These are phyloP conservation scores for Stichopus horrens DNA, from an alignment of 53 echinoderm and acorn worm genomes.

Conservation along the genomic window DNA sequence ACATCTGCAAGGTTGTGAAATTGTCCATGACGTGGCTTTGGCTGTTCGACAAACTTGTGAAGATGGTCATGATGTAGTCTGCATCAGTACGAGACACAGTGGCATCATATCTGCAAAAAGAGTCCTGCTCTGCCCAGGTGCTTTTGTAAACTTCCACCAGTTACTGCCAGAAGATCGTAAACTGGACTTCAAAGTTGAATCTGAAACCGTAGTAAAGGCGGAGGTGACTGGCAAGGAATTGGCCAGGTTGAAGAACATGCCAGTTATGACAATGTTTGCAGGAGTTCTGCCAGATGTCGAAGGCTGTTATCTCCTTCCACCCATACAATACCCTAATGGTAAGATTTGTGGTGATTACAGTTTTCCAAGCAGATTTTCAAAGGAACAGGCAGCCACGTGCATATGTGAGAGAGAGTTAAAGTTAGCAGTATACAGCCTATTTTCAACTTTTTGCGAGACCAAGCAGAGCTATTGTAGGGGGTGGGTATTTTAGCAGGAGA, in stretches of 20 bases:
- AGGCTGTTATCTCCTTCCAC: slow-evolving; percentile 72
- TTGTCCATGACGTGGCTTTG: slow-evolving; percentile 61
- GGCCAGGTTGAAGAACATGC: slow-evolving; percentile 64
- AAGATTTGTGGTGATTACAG: slow-evolving; percentile 13
- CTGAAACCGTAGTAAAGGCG: slow-evolving; percentile 50
- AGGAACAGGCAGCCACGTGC: too few relatives aligned
- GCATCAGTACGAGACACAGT: background rate
- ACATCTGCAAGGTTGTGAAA: slow-evolving; percentile 54
- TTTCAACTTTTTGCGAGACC: too few relatives aligned
- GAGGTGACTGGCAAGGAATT: slow-evolving; percentile 62
- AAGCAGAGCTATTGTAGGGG: too few relatives aligned
- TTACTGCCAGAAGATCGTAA: slow-evolving; percentile 52
- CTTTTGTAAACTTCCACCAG: slow-evolving; percentile 59
- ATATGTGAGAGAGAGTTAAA: too few relatives aligned
- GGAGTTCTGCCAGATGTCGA: slow-evolving; percentile 33
- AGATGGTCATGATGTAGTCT: background rate
- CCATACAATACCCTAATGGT: slow-evolving; percentile 90
- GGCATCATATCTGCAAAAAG: slow-evolving; percentile 49
- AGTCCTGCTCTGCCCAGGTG: slow-evolving; percentile 71
- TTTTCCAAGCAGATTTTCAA: too few relatives aligned
- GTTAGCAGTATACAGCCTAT: too few relatives aligned
- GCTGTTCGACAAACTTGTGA: background rate
- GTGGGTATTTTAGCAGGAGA: too few relatives aligned
- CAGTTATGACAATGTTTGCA: slow-evolving; percentile 36
- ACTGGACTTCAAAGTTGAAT: slow-evolving; percentile 47